A percentile compares a stretch with the other conserved stretches of the same genome.
phyloP scores from a whole-genome alignment of 2,113 vertebrate genomes.

The Eulemur rufifrons region DNA sequence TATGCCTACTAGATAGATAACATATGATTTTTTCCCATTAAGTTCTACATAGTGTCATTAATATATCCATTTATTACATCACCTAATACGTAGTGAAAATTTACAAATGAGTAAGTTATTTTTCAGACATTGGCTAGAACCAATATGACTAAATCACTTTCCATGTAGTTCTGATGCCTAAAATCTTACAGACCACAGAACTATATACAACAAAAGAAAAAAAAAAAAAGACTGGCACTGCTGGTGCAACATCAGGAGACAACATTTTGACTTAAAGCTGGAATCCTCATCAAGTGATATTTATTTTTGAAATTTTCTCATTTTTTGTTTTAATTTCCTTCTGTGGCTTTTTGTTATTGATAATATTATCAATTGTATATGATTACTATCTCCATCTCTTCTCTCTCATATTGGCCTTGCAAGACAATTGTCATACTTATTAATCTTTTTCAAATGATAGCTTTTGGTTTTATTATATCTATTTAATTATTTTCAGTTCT shows the following conservation, averaged over 20 bases:
- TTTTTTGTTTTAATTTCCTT: not conserved
- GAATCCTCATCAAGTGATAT: not conserved
- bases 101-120: not conserved
- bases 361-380: not conserved
- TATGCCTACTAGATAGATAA: not conserved
- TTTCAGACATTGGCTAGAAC: not conserved
- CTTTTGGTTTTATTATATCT: not conserved
- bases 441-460: not conserved
- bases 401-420: not conserved
- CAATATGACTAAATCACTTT: not conserved
- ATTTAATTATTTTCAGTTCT: not conserved
- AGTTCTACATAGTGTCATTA: not conserved
- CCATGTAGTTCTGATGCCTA: not conserved
- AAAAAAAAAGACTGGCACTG: accelerated
- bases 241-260: not conserved
- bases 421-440: not conserved
- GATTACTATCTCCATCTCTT: not conserved
- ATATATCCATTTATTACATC: not conserved
- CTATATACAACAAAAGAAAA: not conserved
- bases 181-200: not conserved
- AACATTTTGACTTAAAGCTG: not conserved
- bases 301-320: not conserved
- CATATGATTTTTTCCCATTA: not conserved
- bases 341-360: not conserved
- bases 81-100: not conserved